Conservation (phyloP, 2,888 invertebrate species). For the Eristalinus aeneus region DNA sequence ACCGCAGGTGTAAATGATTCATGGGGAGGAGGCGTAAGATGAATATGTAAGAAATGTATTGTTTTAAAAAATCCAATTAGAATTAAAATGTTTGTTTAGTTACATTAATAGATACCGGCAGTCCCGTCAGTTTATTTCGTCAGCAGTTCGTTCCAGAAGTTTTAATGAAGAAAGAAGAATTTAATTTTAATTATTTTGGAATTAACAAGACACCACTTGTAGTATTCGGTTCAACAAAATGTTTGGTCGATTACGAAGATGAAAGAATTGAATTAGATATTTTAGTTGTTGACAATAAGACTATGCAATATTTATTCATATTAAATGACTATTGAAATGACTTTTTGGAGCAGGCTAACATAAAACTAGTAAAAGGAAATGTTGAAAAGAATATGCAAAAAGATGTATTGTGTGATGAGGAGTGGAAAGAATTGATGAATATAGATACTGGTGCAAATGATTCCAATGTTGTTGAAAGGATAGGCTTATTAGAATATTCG, state of each 20-base stretch:
- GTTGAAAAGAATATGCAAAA: background rate
- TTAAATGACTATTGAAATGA: too few relatives aligned
- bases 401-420: background rate
- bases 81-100: constrained; percentile 20
- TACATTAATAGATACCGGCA: constrained; percentile 27
- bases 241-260: background rate
- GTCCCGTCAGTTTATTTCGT: constrained; percentile 17
- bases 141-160: constrained; percentile 22
- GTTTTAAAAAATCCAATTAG: background rate
- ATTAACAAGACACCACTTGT: background rate
- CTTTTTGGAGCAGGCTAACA: constrained; percentile 11
- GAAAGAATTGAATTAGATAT: background rate
- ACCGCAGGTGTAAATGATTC: too few relatives aligned
- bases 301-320: background rate
- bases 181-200: background rate
- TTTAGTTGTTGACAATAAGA: background rate
- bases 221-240: background rate
- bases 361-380: constrained; percentile 10
- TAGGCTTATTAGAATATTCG: background rate
- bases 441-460: background rate
- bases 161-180: background rate
- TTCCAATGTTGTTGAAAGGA: background rate
- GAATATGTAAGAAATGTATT: constrained; percentile 18
- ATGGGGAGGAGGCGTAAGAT: too few relatives aligned
- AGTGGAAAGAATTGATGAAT: background rate